Conservation (phyloP, 2,113 vertebrate species). For the Serinus canaria region DNA sequence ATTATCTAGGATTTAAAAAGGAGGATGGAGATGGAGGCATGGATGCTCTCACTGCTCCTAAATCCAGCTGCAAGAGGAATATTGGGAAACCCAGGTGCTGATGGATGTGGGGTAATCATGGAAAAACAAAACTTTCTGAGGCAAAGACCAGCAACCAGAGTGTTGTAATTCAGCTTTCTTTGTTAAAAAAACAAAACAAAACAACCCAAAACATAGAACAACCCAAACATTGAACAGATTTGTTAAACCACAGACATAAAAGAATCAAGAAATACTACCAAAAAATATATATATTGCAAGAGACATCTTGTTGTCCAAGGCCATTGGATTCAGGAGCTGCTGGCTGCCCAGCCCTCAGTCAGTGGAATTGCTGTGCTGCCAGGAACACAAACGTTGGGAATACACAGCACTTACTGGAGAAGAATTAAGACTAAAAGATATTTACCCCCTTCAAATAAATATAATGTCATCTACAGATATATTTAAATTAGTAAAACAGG, state of each 20-base stretch:
- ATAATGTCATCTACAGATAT: constrained; percentile 22
- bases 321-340: constrained; percentile 10
- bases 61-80: not conserved
- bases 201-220: constrained; percentile 20
- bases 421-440: constrained; percentile 38
- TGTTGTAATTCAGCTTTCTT: constrained; percentile 59
- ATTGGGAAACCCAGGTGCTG: not conserved
- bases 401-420: not conserved
- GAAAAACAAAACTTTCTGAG: not conserved
- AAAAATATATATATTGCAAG: not conserved
- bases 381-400: constrained; percentile 14
- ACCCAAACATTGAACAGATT: constrained; percentile 55
- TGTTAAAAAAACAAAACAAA: constrained; percentile 54
- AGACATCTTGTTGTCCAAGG: constrained; percentile 18
- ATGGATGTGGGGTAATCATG: not conserved
- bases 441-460: constrained; percentile 61
- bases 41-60: not conserved
- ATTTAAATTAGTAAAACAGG: constrained; percentile 33
- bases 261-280: not conserved
- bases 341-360: constrained; percentile 7
- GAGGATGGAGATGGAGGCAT: not conserved
- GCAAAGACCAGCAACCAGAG: not conserved
- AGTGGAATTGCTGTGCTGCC: constrained; percentile 5
- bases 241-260: constrained; percentile 59
- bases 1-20: accelerated